A percentile compares a stretch with the other conserved stretches of the same genome.
phyloP scores from a whole-genome alignment of 2,797 vertebrate species.

The Tiaroga cobitis region DNA sequence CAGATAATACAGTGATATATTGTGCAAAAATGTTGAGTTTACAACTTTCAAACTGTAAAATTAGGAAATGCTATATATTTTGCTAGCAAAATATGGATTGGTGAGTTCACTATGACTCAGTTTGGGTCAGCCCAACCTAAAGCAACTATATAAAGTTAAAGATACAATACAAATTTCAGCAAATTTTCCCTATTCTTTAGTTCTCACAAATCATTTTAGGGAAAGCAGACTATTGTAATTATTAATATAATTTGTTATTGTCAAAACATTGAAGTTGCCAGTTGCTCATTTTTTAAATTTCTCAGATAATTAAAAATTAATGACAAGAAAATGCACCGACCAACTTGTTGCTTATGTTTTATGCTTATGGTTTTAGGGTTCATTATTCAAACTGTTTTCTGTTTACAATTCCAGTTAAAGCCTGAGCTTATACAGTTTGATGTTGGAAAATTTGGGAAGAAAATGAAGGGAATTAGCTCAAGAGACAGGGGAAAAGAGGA shows the following conservation, averaged over 20 bases:
- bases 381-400: slow-evolving; percentile 41
- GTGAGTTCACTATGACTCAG: background rate
- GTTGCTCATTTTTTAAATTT: background rate
- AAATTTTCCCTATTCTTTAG: background rate
- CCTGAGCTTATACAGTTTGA: slow-evolving; percentile 91
- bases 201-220: background rate
- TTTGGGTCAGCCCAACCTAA: background rate
- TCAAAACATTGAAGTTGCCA: background rate
- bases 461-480: slow-evolving; percentile 87
- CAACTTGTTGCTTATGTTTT: background rate
- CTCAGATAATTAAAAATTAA: background rate
- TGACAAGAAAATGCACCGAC: background rate
- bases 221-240: background rate
- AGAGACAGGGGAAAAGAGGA: slow-evolving; percentile 95
- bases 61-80: background rate
- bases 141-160: background rate
- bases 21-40: background rate
- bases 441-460: slow-evolving; percentile 88
- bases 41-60: background rate
- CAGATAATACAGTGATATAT: background rate
- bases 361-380: slow-evolving; percentile 13
- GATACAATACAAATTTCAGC: background rate
- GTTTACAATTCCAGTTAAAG: slow-evolving; percentile 84
- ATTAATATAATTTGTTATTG: background rate
- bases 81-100: background rate